Base-by-base conservation (phyloP, 1,140 invertebrate species). In the Belonocnema kinseyi region DNA sequence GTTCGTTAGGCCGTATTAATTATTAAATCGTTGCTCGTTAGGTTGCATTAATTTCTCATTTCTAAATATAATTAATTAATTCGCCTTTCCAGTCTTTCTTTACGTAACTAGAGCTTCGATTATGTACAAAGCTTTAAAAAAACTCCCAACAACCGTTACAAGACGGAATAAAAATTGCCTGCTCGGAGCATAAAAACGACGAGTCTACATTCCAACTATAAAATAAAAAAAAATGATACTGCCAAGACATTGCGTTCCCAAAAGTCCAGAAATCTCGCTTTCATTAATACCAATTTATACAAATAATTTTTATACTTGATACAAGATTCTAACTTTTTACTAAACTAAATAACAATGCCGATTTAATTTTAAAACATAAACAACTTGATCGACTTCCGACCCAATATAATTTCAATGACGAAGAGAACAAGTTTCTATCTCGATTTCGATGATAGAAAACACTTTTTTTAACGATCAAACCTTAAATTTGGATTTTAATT, bases 41-140 rank as follows among this genome's bases (percentile, higher is more conserved):
- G n/a, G 61, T 66, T 66, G 61, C 13, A 66, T 16, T 40, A 66
- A 66, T 66, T 66, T 66, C 61, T 66, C 61, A 66, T 40, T 46
- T 66, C 33, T 66, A 66, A 66, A 66, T 40, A 66, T 66, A 66
- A 66, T 66, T 66, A 8, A 13, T n/a, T 66, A 21, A 40, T 46
- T 66, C 61, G 61, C 40, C 13, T 66, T 66, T 66, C 61, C 61
- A 66, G 61, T 66, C 26, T 66, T 61, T 61, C 26, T 26, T 26
- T 61, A 66, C 61, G 61, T 66, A 66, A 66, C 61, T 66, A 66
- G 61, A 66, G 21, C 61, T 40, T 66, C 21, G 26, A 66, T 66
- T 66, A 66, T 66, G 58, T 66, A 66, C 26, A 66, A 66, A 66
- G 61, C 26, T 46, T 46, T n/a, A 19, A 33, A 61, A 61, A 66